Evolutionary conservation across 2,797 vertebrate species (phyloP).

Genomic region (Lutjanus campechanus): DNA sequence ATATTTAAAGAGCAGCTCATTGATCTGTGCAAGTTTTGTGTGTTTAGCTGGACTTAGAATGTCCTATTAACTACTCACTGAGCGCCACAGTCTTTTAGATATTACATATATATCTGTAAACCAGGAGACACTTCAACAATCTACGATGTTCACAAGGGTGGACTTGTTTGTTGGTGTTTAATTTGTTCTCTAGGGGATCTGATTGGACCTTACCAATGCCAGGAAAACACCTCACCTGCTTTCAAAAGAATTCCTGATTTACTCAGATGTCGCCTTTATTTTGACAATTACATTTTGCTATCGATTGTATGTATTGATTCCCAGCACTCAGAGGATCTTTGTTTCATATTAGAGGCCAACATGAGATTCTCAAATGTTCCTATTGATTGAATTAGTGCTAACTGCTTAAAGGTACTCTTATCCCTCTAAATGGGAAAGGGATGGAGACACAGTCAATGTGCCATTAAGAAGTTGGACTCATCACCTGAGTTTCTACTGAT

Average conservation of each 20-base stretch:
- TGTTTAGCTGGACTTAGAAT: background rate
- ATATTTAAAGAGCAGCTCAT: background rate
- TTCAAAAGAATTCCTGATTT: background rate
- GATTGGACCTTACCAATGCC: background rate
- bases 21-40: background rate
- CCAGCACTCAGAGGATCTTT: slow-evolving; percentile 33
- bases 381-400: slow-evolving; percentile 19
- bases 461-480: slow-evolving; percentile 20
- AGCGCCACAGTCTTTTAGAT: background rate
- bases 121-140: background rate
- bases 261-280: slow-evolving; percentile 20
- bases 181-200: background rate
- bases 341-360: slow-evolving; percentile 20
- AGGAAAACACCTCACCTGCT: slow-evolving; percentile 9
- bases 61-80: too few species aligned
- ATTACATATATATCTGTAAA: background rate
- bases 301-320: slow-evolving; percentile 21
- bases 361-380: slow-evolving; percentile 25
- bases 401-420: slow-evolving; percentile 16
- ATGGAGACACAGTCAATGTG: slow-evolving; percentile 29
- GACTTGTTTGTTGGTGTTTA: background rate
- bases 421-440: background rate
- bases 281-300: slow-evolving; percentile 3
- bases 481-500: background rate
- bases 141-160: background rate